Conservation (phyloP, 1,140 invertebrate genomes). For the Dendroctonus valens region DNA sequence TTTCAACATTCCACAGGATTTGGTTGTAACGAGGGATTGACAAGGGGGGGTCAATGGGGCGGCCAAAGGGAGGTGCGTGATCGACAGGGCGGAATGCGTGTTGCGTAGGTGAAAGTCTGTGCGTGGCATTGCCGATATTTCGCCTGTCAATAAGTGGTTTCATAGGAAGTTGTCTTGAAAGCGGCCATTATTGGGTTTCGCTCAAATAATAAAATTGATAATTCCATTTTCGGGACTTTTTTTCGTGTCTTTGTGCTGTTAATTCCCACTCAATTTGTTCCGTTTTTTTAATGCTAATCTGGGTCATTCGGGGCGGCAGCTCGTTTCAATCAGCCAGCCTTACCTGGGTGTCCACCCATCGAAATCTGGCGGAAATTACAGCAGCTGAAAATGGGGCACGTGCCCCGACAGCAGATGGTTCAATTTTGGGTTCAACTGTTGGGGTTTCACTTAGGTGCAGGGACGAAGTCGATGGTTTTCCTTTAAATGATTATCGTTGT, state of each 20-base stretch:
- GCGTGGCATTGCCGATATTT: slow-evolving; percentile 1
- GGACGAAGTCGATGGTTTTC: too few relatives aligned
- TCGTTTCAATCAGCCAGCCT: not conserved
- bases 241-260: too few relatives aligned
- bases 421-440: not conserved
- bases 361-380: slow-evolving; percentile 17
- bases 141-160: not conserved
- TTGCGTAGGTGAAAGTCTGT: slow-evolving; percentile 3
- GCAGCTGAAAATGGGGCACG: slow-evolving; percentile 11
- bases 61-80: not conserved
- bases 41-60: not conserved
- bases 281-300: too few relatives aligned
- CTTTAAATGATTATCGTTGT: too few relatives aligned
- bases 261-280: too few relatives aligned
- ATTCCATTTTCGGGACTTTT: too few relatives aligned
- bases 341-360: slow-evolving; percentile 9
- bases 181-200: too few relatives aligned
- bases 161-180: too few relatives aligned
- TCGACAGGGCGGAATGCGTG: slow-evolving; percentile 2
- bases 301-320: too few relatives aligned
- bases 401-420: slow-evolving; percentile 3
- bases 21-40: slow-evolving; percentile 2
- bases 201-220: too few relatives aligned
- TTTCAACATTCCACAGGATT: slow-evolving; percentile 3
- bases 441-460: not conserved